phyloP scores from a whole-genome alignment of 1,140 invertebrate genomes.

The Ceratitis capitata region DNA sequence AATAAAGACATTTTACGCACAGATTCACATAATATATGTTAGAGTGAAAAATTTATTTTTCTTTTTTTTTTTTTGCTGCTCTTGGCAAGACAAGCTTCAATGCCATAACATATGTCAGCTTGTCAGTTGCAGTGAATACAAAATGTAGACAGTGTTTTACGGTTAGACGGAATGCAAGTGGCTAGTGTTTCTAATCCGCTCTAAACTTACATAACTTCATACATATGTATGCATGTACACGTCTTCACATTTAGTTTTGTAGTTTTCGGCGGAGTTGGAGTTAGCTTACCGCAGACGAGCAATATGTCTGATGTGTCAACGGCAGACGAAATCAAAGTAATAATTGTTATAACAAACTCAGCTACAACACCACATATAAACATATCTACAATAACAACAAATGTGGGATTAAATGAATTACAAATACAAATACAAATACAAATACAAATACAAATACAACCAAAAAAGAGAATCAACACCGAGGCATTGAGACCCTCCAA shows the following conservation, averaged over 20 bases:
- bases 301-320: neutral
- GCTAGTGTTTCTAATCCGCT: too few species aligned
- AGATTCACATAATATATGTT: too few species aligned
- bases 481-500: too few species aligned
- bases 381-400: neutral
- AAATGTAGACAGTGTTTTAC: neutral
- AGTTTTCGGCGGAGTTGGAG: neutral
- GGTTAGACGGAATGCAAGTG: neutral
- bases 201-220: neutral
- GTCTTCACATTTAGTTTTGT: too few species aligned
- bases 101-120: neutral
- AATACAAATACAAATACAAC: too few species aligned
- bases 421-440: too few species aligned
- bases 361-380: neutral
- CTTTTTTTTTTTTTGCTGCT: too few species aligned
- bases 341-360: neutral
- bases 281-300: neutral
- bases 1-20: neutral
- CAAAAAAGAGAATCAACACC: too few species aligned
- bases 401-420: too few species aligned
- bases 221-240: too few species aligned
- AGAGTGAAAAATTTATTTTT: too few species aligned
- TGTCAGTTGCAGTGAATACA: neutral
- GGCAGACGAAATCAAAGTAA: neutral
- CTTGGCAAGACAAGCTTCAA: too few species aligned